Evolutionary conservation across 2,797 vertebrate species (phyloP).

Genomic region (Potorous gilbertii): DNA sequence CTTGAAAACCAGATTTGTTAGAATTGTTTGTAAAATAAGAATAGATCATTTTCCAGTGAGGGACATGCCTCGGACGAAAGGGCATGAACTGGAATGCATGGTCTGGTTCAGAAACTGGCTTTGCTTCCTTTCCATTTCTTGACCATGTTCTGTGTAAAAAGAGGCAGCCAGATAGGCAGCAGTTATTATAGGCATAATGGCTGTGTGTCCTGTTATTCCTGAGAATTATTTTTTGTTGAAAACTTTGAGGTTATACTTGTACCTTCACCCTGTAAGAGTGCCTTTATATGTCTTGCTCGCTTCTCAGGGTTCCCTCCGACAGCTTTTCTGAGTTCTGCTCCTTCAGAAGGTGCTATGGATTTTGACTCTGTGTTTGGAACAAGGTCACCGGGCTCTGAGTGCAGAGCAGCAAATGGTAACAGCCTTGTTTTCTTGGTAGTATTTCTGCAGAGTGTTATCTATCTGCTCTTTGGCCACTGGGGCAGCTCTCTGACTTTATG

Average conservation of each 20-base stretch:
- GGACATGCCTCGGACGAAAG: neutral
- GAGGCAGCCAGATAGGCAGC: conserved; percentile 57
- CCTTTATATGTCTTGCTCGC: conserved; percentile 5
- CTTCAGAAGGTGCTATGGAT: conserved; percentile 91
- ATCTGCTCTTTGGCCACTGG: neutral
- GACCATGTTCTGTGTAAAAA: neutral
- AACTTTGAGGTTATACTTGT: conserved; percentile 14
- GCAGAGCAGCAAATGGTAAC: conserved; percentile 89
- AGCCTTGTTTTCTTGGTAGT: neutral
- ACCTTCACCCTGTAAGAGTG: neutral
- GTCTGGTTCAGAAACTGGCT: neutral
- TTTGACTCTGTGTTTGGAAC: conserved; percentile 95
- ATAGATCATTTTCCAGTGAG: neutral
- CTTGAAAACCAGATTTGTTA: neutral
- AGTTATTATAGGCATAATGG: conserved; percentile 70
- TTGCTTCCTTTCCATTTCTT: neutral
- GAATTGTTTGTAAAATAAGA: neutral
- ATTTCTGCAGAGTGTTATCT: neutral
- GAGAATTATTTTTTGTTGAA: conserved; percentile 65
- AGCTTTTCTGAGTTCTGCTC: conserved; percentile 81
- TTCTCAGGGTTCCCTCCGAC: conserved; percentile 82
- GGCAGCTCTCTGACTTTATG: neutral
- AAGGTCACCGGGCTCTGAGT: conserved; percentile 86
- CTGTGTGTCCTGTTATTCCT: conserved; percentile 71
- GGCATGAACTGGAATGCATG: neutral